Conservation (phyloP, 1,140 invertebrate genomes). For the Ridgeia piscesae region DNA sequence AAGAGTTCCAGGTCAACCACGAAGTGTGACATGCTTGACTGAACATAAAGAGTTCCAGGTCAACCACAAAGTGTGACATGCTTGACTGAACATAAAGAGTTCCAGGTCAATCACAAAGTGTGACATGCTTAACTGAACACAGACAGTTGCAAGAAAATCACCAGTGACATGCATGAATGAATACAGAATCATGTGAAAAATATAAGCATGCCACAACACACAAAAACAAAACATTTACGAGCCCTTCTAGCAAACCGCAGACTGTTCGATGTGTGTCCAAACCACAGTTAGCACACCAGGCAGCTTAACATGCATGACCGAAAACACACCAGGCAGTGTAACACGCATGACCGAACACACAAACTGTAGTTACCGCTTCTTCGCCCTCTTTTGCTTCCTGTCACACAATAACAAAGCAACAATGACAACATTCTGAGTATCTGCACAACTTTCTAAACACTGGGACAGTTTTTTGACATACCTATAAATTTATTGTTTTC, state of each 20-base stretch:
- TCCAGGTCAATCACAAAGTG: no score
- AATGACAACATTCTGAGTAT: neutral
- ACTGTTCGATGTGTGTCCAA: neutral
- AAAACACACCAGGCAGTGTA: neutral
- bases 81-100: no score
- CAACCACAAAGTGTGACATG: no score
- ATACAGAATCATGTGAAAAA: neutral
- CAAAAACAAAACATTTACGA: neutral
- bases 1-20: no score
- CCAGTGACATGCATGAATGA: neutral
- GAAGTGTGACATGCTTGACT: no score
- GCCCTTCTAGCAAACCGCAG: neutral
- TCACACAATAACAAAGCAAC: neutral
- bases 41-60: no score
- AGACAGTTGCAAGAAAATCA: no score
- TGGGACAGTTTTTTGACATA: neutral
- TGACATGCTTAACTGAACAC: no score
- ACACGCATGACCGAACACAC: neutral
- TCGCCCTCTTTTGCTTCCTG: conserved; percentile 32
- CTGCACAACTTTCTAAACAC: neutral
- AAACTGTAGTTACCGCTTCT: conserved; percentile 24
- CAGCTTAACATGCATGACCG: no score
- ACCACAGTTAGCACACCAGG: neutral
- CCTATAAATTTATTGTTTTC: neutral
- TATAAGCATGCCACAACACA: neutral